Evolutionary conservation across 2,888 invertebrate species (phyloP).

Genomic region (Apamea sordens): DNA sequence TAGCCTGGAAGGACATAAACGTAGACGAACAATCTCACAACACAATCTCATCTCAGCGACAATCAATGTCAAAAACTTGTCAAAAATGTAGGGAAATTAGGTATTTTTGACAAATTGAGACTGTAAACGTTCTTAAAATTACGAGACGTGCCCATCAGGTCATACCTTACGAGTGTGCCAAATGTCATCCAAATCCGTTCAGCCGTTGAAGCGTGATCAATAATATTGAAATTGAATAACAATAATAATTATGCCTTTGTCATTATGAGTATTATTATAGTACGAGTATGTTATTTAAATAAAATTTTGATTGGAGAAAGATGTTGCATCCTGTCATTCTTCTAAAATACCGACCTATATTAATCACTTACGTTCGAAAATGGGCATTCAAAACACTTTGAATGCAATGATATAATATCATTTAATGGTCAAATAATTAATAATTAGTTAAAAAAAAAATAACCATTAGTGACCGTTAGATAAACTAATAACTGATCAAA

Average conservation of each 20-base stretch:
- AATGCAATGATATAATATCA: too few species aligned
- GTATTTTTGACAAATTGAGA: too few species aligned
- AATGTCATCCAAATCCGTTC: background rate
- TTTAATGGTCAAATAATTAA: too few species aligned
- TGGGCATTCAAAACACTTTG: background rate
- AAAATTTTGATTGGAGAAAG: background rate
- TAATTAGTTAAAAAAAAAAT: too few species aligned
- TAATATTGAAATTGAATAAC: conserved; percentile 1
- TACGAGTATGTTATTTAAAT: conserved; percentile 7
- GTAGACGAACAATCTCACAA: too few species aligned
- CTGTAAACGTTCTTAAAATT: too few species aligned
- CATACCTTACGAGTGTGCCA: background rate
- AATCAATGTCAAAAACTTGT: too few species aligned
- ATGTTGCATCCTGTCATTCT: background rate
- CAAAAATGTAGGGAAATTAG: too few species aligned
- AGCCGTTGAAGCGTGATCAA: background rate
- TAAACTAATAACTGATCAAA: too few species aligned
- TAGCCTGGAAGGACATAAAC: background rate
- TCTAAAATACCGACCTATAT: background rate
- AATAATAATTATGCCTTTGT: conserved; percentile 5
- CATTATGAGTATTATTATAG: background rate
- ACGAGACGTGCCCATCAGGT: too few species aligned
- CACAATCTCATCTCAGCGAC: too few species aligned
- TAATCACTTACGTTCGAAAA: background rate
- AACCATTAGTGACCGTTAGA: too few species aligned